phyloP scores from a whole-genome alignment of 2,797 vertebrate genomes.

The Leuciscus waleckii region DNA sequence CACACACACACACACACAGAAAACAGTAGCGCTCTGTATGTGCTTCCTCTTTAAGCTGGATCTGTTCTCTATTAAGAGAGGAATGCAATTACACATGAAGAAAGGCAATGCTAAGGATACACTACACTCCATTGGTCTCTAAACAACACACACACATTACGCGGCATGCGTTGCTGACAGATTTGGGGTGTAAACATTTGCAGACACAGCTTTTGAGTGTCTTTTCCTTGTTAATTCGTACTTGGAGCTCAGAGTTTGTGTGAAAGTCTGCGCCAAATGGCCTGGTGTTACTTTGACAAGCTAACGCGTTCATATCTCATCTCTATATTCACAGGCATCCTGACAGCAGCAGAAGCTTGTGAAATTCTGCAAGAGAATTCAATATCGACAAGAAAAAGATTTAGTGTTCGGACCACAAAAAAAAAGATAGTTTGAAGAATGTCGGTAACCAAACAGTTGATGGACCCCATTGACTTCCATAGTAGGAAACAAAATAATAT shows the following conservation, averaged over 20 bases:
- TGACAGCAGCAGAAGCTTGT: constrained; percentile 11
- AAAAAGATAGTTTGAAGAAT: no score
- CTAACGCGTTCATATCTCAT: constrained; percentile 28
- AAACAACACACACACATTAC: constrained; percentile 45
- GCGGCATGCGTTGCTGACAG: constrained; percentile 22
- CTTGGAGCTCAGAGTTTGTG: constrained; percentile 32
- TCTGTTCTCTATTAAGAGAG: constrained; percentile 77
- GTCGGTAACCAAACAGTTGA: no score
- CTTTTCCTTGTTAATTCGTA: constrained; percentile 38
- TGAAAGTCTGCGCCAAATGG: constrained; percentile 40
- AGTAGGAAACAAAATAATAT: no score
- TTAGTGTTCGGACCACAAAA: background rate
- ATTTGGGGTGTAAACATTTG: constrained; percentile 43
- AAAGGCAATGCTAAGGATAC: constrained; percentile 66
- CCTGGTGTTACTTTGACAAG: constrained; percentile 37
- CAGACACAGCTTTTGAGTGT: constrained; percentile 34
- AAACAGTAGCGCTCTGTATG: constrained; percentile 78
- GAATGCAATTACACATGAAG: constrained; percentile 78
- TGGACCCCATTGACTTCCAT: no score
- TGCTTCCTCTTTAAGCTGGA: constrained; percentile 58
- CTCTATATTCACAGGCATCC: constrained; percentile 13
- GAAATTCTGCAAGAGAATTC: background rate
- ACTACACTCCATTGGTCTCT: constrained; percentile 61
- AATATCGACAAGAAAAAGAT: background rate
- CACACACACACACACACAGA: constrained; percentile 16